Evolutionary conservation across 1,140 invertebrate genomes (phyloP), one percentile per base, ranked within the genome.

Genomic region (Panagrolaimus sp.): DNA sequence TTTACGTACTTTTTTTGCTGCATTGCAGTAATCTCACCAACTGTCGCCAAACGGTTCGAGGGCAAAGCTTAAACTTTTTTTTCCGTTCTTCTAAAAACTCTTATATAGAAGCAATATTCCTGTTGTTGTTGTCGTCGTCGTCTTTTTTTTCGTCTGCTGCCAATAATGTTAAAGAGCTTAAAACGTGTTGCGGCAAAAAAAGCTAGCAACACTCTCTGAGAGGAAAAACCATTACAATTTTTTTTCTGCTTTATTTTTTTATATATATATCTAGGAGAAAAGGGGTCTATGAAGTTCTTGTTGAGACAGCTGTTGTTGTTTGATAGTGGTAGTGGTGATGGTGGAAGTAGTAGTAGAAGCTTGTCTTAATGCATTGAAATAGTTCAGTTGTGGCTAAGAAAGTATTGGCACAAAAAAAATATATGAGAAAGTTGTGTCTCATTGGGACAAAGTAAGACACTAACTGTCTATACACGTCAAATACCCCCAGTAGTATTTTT

Each of bases 221-320:
- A n/a, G n/a, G n/a, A 57, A 20, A 16, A 57, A 57, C 51, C n/a
- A 25, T 57, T 57, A 57, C 51, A 57, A 57, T 57, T 57, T 27
- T 57, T 38, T 38, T 38, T 2, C 31, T 38, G 31, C 31, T 2
- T 38, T 38, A 38, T 4, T 4, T 38, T 4, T 38, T 4, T 38
- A 38, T 38, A 4, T 38, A 4, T 38, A 4, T 4, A 4, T 4
- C 2, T 38, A 38, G 7, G 31, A 38, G 7, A 38, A 38, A 38
- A 38, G 2, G 7, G 31, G 2, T 7, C 7, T 4, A 4, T 7
- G 31, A 38, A 38, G 31, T 38, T 38, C 31, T 38, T 38, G 31
- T 64, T 64, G 63, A 31, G 42, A 47, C 63, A 64, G 63, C 63
- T 47, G 42, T 64, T 64, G 42, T 64, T 64, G 45, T 38, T 38